phyloP scores from a whole-genome alignment of 2,797 vertebrate genomes.

The Pseudomugil tenellus region DNA sequence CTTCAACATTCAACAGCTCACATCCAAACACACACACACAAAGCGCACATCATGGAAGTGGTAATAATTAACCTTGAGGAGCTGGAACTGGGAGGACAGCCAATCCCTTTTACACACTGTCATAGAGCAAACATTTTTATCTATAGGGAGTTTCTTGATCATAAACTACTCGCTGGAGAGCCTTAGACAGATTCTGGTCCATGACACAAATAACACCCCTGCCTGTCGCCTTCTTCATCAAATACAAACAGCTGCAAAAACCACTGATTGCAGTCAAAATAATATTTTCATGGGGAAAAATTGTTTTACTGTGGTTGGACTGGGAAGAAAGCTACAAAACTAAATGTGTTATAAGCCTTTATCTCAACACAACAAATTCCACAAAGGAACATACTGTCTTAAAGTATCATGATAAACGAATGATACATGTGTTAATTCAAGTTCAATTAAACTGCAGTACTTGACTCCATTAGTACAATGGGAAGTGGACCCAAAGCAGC shows the following conservation, averaged over 20 bases:
- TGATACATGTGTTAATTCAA: neutral
- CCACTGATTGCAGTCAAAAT: neutral
- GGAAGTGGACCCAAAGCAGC: neutral
- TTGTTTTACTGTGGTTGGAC: neutral
- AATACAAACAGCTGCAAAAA: slow-evolving; percentile 20
- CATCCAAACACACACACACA: slow-evolving; percentile 51
- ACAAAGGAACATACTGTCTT: neutral
- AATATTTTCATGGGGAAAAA: neutral
- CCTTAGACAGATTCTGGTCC: neutral
- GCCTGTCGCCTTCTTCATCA: neutral
- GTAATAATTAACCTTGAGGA: slow-evolving; percentile 82
- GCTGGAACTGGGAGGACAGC: slow-evolving; percentile 42
- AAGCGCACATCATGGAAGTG: slow-evolving; percentile 34
- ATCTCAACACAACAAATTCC: slow-evolving; percentile 1
- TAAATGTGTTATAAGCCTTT: neutral
- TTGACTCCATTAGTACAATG: neutral
- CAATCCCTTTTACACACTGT: slow-evolving; percentile 49
- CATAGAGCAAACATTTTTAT: slow-evolving; percentile 67
- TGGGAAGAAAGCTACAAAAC: too few relatives aligned
- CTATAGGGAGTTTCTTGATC: slow-evolving; percentile 42
- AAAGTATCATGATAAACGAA: neutral
- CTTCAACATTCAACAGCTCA: slow-evolving; percentile 22
- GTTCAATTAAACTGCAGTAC: neutral
- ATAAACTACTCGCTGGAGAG: neutral
- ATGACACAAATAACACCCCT: neutral